Evolutionary conservation across 2,888 invertebrate genomes (phyloP), one percentile per base, ranked within the genome.

Genomic region (Drosophila mulleri): DNA sequence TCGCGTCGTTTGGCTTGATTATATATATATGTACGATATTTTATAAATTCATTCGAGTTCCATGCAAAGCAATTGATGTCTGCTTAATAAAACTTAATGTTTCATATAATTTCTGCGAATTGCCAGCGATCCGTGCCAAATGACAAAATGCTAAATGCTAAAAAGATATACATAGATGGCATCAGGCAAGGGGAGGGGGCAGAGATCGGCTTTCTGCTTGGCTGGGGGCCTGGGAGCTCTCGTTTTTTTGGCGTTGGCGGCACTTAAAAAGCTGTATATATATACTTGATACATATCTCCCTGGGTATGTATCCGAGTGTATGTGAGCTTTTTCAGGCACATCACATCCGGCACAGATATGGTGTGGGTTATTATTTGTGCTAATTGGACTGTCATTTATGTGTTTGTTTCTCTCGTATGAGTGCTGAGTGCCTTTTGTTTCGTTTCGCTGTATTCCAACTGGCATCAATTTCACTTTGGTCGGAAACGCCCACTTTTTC

Each of bases 41-140:
- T 83, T 78, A 83, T 50, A 82, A 80, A 83, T 87, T 89, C 82
- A 89, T 85, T 63, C 44, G 74, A 63, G 60, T 82, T 89, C 81
- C 79, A 77, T 82, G 75, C 64, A 72, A 72, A 79, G 72, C 83
- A 85, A 88, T 88, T 86, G 88, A 82, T 84, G 88, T 88, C 80
- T 82, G 90, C 86, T 90, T 90, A 89, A 90, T 91, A 90, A 91
- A 91, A 91, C 72, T 88, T 80, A 91, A 91, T 83, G 91, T 90
- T 76, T 90, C 91, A 86, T 85, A 91, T 84, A 91, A 91, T 91
- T 91, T 79, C 83, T 62, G 72, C 69, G 91, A 91, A 91, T 73
- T 89, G 72, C 71, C 84, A 88, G 75, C 80, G 77, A 68, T 82
- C 88, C 90, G 76, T 83, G 70, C 75, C 70, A 79, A 76, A 82